Evolutionary conservation across 1,140 invertebrate genomes (phyloP), one percentile per base, ranked within the genome.

Genomic region (Pseudomyrmex dendroicus): DNA sequence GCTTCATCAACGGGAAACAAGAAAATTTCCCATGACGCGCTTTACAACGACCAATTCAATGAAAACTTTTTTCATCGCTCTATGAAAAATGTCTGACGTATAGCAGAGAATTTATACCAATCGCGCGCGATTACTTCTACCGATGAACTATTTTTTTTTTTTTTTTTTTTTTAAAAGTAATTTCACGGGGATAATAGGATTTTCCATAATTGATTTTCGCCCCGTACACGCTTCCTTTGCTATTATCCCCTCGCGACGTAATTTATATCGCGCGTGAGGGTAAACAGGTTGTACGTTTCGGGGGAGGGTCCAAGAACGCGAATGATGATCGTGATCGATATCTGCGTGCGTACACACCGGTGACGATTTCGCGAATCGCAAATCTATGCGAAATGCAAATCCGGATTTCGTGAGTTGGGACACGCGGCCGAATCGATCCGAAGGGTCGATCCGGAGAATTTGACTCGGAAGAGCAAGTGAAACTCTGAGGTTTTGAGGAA

Each of bases 401-500:
- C 44, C 66, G 66, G 66, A 80, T 80, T 50, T 80, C 76, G 54
- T 35, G 44, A 70, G 44, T 35, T 59, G 66, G 13, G 44, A 72
- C 66, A 61, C 54, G 63, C 52, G 54, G 3, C 20, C 54, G 64
- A 35, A 80, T 80, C 76, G 66, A 80, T 70, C n/a, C 66, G 35
- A 50, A 2, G n/a, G n/a, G n/a, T n/a, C n/a, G n/a, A n/a, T n/a
- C n/a, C 44, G 22, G 48, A 35, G 64, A 7, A 35, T 35, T 35
- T 22, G 54, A 80, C 76, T 80, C 59, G 35, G 35, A 35, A 17
- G n/a, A 72, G 66, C 64, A 70, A 66, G 56, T 59, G 76, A 80
- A 35, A 72, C 54, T 72, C 66, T 72, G 76, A 72, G 56, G 66
- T 80, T 54, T 80, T 13, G 66, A 80, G 66, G 46, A 80, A 80